Conservation (phyloP, 2,113 vertebrate genomes). For the Rhinopomastus cyanomelas region DNA sequence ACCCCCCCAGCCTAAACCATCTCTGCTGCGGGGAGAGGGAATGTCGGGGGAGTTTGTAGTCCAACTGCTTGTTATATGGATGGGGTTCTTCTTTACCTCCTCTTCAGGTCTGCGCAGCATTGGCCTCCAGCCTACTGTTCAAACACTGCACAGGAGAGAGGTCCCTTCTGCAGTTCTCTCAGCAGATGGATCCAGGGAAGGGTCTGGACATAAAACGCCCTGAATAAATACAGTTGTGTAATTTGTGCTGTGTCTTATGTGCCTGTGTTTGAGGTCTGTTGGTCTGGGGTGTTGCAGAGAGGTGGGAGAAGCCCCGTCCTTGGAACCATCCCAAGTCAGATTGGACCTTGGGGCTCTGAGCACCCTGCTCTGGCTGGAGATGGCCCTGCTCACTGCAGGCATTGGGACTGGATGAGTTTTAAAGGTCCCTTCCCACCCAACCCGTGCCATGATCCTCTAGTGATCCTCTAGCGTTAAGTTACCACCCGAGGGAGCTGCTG, state of each 20-base stretch:
- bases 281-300: no score
- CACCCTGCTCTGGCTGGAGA: no score
- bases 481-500: rapidly evolving
- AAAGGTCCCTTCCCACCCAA: no score
- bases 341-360: no score
- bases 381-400: no score
- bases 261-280: rapidly evolving
- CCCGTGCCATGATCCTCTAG: no score
- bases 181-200: background rate
- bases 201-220: background rate
- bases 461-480: rapidly evolving
- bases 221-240: background rate
- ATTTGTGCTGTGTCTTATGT: background rate
- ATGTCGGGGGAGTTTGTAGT: rapidly evolving
- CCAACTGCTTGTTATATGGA: rapidly evolving
- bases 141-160: rapidly evolving
- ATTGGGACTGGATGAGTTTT: no score
- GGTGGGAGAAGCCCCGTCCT: no score
- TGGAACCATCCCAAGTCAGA: no score
- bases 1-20: no score
- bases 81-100: background rate
- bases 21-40: rapidly evolving
- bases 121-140: rapidly evolving
- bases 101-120: background rate
- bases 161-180: background rate